A percentile compares a stretch with the other conserved stretches of the same genome.
Conservation (phyloP, 2,113 vertebrate species). For the Cavia aperea region DNA sequence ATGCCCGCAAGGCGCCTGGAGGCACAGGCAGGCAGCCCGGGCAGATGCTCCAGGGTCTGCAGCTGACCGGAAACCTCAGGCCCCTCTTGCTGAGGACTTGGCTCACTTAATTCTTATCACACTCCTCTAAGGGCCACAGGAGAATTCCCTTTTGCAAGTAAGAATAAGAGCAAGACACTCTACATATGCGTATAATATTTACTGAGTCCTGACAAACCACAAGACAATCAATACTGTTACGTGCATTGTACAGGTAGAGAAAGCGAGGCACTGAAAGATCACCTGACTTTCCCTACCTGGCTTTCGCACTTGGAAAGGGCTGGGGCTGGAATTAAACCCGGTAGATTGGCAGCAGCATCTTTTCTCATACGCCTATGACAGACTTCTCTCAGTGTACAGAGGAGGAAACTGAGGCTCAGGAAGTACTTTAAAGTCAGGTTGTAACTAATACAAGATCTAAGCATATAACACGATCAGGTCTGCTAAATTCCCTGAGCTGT, state of each 20-base stretch:
- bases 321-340: not conserved
- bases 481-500: not conserved
- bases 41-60: not conserved
- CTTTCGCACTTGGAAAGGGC: not conserved
- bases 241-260: not conserved
- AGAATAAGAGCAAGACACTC: not conserved
- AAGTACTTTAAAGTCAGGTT: not conserved
- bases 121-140: not conserved
- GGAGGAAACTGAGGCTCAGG: not conserved
- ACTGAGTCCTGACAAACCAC: not conserved
- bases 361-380: not conserved
- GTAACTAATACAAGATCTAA: not conserved
- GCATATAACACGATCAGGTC: not conserved
- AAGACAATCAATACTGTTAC: not conserved
- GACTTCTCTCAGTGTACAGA: not conserved
- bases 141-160: not conserved
- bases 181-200: not conserved
- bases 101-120: not conserved
- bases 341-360: not conserved
- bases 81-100: not conserved
- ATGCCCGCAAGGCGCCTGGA: rapidly evolving
- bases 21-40: not conserved
- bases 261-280: not conserved
- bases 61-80: not conserved
- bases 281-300: not conserved